Evolutionary conservation across 2,888 invertebrate genomes (phyloP).

Genomic region (Girardia tigrina): DNA sequence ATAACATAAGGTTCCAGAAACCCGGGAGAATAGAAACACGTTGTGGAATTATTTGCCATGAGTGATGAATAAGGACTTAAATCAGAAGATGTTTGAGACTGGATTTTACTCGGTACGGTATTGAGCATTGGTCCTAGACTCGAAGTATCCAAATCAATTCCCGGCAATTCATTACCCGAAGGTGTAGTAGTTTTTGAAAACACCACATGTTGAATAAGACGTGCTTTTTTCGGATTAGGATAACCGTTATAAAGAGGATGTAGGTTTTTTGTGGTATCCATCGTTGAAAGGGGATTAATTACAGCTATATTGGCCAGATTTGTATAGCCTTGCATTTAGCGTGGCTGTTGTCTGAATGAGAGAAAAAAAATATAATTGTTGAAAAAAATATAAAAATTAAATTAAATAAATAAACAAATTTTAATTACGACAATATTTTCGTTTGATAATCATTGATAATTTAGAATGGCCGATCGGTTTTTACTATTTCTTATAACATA

Average conservation of each 20-base stretch:
- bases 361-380: not conserved
- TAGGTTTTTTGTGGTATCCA: not conserved
- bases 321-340: slow-evolving; percentile 19
- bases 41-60: not conserved
- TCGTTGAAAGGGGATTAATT: slow-evolving; percentile 1
- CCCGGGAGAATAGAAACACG: not conserved
- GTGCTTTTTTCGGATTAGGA: slow-evolving; percentile 14
- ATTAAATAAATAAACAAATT: too few relatives aligned
- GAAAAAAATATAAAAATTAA: too few relatives aligned
- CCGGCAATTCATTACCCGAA: not conserved
- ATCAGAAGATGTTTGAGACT: not conserved
- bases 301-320: slow-evolving; percentile 10
- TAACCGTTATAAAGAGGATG: slow-evolving; percentile 2
- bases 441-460: too few relatives aligned
- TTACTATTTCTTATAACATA: too few relatives aligned
- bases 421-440: too few relatives aligned
- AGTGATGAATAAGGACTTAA: not conserved
- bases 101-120: not conserved
- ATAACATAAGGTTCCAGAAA: not conserved
- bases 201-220: not conserved
- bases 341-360: slow-evolving; percentile 10
- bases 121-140: not conserved
- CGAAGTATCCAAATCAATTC: not conserved
- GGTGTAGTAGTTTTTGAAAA: not conserved
- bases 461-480: too few relatives aligned